Percentiles rank a stretch among this genome's conserved stretches.
Conservation (phyloP, 2,113 vertebrate genomes). For the Grammomys dolichurus region DNA sequence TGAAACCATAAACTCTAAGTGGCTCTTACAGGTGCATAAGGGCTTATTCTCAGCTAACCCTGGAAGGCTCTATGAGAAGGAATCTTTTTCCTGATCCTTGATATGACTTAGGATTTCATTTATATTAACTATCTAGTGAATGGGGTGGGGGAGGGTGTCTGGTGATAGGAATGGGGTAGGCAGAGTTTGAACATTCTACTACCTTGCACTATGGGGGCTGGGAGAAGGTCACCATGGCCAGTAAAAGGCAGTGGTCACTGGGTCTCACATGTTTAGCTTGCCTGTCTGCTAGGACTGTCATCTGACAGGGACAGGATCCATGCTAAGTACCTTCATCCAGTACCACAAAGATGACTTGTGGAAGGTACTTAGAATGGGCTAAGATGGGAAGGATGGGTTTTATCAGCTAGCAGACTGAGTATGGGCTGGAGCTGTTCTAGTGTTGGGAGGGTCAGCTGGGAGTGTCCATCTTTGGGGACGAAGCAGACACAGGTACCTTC, state of each 20-base stretch:
- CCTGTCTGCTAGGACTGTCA: background rate
- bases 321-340: background rate
- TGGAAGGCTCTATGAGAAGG: background rate
- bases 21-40: constrained; percentile 13
- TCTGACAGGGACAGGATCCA: background rate
- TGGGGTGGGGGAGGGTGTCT: background rate
- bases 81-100: background rate
- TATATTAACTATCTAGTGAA: constrained; percentile 17
- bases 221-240: background rate
- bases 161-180: background rate
- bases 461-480: background rate
- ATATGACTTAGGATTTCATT: constrained; percentile 2
- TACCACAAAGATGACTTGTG: background rate
- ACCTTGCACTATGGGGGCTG: background rate
- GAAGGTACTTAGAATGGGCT: background rate
- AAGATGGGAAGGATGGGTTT: background rate
- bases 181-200: background rate
- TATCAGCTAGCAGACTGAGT: background rate
- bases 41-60: background rate
- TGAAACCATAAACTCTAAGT: constrained; percentile 30
- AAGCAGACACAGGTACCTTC: background rate
- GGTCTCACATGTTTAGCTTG: background rate
- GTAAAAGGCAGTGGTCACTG: too few relatives aligned
- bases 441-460: background rate
- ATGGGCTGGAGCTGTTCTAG: background rate